Conservation (phyloP, 1,140 invertebrate genomes). For the Plutomurus gul region DNA sequence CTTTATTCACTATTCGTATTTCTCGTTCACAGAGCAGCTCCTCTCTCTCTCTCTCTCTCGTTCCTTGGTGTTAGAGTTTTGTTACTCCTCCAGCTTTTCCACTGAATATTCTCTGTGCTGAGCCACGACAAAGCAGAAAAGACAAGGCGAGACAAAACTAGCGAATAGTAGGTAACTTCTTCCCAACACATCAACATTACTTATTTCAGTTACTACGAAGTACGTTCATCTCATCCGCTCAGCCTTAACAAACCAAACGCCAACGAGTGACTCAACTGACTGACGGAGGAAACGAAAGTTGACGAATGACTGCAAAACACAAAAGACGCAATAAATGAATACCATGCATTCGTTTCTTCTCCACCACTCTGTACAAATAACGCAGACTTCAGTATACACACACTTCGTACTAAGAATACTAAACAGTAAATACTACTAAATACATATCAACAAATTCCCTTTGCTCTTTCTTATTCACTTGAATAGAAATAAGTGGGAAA, state of each 20-base stretch:
- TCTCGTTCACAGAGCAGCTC: conserved; percentile 1
- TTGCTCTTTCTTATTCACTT: no score
- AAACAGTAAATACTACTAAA: no score
- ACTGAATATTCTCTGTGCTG: no score
- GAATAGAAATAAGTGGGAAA: no score
- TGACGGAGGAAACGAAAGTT: conserved; percentile 35
- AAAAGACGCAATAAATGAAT: conserved; percentile 31
- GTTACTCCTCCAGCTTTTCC: background rate
- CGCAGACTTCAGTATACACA: background rate
- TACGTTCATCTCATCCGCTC: conserved; percentile 6
- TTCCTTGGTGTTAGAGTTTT: background rate
- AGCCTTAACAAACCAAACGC: conserved; percentile 25
- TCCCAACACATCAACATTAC: conserved; percentile 19
- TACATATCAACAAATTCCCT: no score
- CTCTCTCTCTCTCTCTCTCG: no score
- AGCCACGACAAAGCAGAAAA: no score
- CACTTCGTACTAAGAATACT: no score
- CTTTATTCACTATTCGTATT: conserved; percentile 9
- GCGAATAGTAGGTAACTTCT: background rate
- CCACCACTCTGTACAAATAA: background rate
- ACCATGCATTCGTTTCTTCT: background rate
- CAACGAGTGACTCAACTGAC: conserved; percentile 21
- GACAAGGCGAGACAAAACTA: background rate
- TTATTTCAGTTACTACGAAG: conserved; percentile 21
- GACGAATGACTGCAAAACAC: conserved; percentile 34